Evolutionary conservation across 2,113 vertebrate species (phyloP).

Genomic region (Toxotes chatareus): DNA sequence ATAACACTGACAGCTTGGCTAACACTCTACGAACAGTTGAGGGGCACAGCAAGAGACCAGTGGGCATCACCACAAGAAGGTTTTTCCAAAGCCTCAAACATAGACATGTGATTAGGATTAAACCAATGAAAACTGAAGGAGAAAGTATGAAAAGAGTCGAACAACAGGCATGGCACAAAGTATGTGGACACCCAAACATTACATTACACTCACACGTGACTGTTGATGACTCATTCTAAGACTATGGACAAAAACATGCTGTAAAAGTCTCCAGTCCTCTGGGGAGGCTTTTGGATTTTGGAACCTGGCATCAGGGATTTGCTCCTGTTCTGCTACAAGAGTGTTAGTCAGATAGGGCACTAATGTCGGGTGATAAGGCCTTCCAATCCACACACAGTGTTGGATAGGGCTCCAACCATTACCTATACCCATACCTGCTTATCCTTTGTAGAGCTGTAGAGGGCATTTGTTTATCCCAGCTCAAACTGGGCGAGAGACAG

Average conservation of each 20-base stretch:
- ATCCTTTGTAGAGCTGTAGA: neutral
- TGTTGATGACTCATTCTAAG: constrained; percentile 1
- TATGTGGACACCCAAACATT: neutral
- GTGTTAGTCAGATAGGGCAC: neutral
- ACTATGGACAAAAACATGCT: neutral
- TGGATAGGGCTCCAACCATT: neutral
- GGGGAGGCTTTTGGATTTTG: neutral
- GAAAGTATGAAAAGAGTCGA: neutral
- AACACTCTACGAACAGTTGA: constrained; percentile 1
- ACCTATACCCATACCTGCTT: constrained; percentile 5
- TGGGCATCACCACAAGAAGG: neutral
- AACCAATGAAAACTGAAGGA: neutral
- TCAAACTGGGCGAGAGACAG: neutral
- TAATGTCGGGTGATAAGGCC: neutral
- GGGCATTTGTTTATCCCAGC: neutral
- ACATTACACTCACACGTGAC: neutral
- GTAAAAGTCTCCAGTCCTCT: too few species aligned
- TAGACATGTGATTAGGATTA: constrained; percentile 3
- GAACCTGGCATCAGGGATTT: neutral
- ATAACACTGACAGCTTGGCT: constrained; percentile 20
- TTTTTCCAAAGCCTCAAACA: constrained; percentile 3
- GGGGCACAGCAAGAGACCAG: neutral
- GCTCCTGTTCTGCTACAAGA: neutral
- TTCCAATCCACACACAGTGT: neutral
- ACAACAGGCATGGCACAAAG: neutral